Base-by-base conservation (phyloP, 1,140 invertebrate species). In the Drosophila rufa region DNA sequence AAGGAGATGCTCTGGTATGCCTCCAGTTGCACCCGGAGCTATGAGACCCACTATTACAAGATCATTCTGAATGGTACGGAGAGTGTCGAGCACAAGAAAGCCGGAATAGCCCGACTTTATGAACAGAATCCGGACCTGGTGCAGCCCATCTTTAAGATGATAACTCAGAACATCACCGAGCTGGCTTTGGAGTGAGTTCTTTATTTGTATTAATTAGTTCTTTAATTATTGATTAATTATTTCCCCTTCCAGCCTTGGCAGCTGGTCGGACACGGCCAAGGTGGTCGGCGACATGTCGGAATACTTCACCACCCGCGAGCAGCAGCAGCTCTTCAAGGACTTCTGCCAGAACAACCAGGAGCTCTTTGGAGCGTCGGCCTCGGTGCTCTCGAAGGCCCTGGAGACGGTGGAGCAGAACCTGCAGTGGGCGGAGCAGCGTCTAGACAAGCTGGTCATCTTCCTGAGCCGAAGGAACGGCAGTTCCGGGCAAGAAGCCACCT, bases 291-390 rank as follows among this genome's bases (percentile, higher is more conserved):
- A 92, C 11, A 87, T 94, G 42, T 92, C 93, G 3, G 79, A 80
- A 3, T 93, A 93, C 40, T 93, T 94, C 8, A 82, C 94, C 8
- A 93, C 92, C 6, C 79, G 93, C 38, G 70, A 80, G 30, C 93
- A 94, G 74, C 92, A 93, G 5, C 69, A 79, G 15, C 47, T 80
- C 14, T 56, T 92, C 0, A 40, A 76, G 3, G 43, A 56, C 0
- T 92, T 92, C 42, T 57, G 65, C 22, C 38, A 56, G 0, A 6
- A 60, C 6, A 81, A 82, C 12, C 48, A 68, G 1, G 3, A 25
- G 17, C 51, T 80, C 0, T 92, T 92, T 15, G 90, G 82, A 4
- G n/a, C 17, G 7, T 77, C 82, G 0, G 48, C 55, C 0, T 19
- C 17, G 0, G 67, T 36, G 11, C 66, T 91, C 7, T 43, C 25